Evolutionary conservation across 2,113 vertebrate genomes (phyloP).

Genomic region (Antigone vipio): DNA sequence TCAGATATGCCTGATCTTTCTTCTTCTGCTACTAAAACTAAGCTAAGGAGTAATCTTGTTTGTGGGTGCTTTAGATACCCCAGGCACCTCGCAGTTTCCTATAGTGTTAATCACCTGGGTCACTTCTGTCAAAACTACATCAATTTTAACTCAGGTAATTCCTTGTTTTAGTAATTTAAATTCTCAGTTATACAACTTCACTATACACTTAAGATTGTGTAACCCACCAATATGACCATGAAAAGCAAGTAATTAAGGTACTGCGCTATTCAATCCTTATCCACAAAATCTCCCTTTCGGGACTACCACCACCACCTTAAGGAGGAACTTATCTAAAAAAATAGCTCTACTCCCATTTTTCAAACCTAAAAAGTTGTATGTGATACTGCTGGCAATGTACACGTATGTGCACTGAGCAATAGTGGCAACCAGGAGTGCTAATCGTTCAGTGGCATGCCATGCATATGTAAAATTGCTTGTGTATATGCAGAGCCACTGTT

Average conservation of each 20-base stretch:
- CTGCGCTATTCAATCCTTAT: background rate
- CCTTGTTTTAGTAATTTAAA: slow-evolving; percentile 4
- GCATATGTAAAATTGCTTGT: background rate
- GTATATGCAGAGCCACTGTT: background rate
- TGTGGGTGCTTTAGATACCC: background rate
- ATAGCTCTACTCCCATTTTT: background rate
- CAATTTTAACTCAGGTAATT: background rate
- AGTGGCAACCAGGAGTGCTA: background rate
- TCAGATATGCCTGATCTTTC: background rate
- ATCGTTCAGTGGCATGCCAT: background rate
- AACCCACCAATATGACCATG: background rate
- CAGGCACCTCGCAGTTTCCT: background rate
- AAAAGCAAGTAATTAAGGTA: background rate
- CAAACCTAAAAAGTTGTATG: background rate
- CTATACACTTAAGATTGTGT: background rate
- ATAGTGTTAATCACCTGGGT: background rate
- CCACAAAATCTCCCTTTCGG: background rate
- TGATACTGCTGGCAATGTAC: background rate
- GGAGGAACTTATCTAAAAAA: background rate
- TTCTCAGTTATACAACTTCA: background rate
- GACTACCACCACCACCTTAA: background rate
- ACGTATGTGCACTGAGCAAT: fast-evolving
- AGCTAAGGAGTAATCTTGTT: background rate
- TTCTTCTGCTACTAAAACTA: background rate
- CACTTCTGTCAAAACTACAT: background rate